Evolutionary conservation across 2,113 vertebrate genomes (phyloP).

Genomic region (Saccopteryx bilineata): DNA sequence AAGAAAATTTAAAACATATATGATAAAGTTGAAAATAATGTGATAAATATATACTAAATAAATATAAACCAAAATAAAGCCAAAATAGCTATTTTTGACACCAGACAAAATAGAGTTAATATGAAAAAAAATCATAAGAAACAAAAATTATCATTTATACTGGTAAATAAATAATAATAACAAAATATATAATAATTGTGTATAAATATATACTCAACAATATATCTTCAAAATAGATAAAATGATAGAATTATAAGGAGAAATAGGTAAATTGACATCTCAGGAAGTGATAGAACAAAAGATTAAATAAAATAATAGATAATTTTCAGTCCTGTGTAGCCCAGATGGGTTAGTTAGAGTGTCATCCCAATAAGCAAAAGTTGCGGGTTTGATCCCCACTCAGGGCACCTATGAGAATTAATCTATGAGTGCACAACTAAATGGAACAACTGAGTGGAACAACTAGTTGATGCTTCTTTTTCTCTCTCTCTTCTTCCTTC

Average conservation of each 20-base stretch:
- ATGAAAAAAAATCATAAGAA: neutral
- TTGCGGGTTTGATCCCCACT: no score
- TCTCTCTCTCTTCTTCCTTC: no score
- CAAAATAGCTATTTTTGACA: slow-evolving; percentile 9
- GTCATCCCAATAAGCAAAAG: no score
- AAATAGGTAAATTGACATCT: neutral
- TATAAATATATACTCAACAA: neutral
- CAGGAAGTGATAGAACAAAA: neutral
- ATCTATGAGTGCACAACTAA: no score
- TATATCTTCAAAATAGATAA: neutral
- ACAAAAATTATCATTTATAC: slow-evolving; percentile 7
- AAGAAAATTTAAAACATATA: neutral
- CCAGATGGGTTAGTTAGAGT: no score
- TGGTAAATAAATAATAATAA: neutral
- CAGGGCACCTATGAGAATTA: no score
- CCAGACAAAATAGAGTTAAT: neutral
- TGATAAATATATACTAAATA: neutral
- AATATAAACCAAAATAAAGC: neutral
- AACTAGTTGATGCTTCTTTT: no score
- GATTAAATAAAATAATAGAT: slow-evolving; percentile 24
- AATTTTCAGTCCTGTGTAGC: neutral
- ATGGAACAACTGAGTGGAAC: no score
- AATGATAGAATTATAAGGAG: neutral
- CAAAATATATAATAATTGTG: neutral
- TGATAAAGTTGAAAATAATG: slow-evolving; percentile 10